These are phyloP conservation scores for Hydractinia echinata DNA, from an alignment of 30 jellyfish, hydroid and myxozoan genomes.

Conservation along the genomic window DNA sequence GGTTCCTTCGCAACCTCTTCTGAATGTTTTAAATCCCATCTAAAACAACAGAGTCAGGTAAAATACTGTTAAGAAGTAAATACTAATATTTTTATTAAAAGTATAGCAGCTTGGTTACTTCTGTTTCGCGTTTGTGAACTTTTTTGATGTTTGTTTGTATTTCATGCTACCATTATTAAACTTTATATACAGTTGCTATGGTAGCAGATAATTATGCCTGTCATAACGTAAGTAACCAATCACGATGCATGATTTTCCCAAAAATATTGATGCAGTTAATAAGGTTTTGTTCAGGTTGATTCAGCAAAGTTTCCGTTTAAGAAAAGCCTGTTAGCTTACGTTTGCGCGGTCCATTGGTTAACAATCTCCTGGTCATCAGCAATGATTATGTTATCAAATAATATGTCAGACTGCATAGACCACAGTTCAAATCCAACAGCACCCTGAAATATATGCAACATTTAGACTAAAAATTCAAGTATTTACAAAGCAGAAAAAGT, in stretches of 20 bases:
- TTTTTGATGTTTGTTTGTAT: no score
- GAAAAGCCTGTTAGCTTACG: slow-evolving; percentile 44
- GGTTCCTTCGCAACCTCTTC: slow-evolving; percentile 61
- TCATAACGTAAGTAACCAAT: not conserved
- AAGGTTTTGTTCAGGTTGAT: not conserved
- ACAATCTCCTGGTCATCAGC: slow-evolving; percentile 73
- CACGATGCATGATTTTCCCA: no score
- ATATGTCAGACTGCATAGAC: slow-evolving; percentile 89
- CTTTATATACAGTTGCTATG: no score
- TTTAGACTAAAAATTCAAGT: not conserved
- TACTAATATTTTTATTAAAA: no score
- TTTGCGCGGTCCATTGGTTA: slow-evolving; percentile 92
- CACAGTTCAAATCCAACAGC: slow-evolving; percentile 97
- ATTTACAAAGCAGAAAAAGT: not conserved
- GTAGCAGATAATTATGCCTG: no score
- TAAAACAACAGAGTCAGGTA: not conserved
- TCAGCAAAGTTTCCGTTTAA: no score
- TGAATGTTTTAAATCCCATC: slow-evolving; percentile 84
- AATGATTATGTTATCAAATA: slow-evolving; percentile 79
- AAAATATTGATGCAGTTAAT: not conserved
- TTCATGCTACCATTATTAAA: no score
- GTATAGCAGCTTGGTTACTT: no score
- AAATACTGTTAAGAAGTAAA: no score
- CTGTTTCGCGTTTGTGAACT: no score
- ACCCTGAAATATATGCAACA: slow-evolving; percentile 40